Base-by-base conservation (phyloP, 2,888 invertebrate species). In the Tanypteryx hageni region DNA sequence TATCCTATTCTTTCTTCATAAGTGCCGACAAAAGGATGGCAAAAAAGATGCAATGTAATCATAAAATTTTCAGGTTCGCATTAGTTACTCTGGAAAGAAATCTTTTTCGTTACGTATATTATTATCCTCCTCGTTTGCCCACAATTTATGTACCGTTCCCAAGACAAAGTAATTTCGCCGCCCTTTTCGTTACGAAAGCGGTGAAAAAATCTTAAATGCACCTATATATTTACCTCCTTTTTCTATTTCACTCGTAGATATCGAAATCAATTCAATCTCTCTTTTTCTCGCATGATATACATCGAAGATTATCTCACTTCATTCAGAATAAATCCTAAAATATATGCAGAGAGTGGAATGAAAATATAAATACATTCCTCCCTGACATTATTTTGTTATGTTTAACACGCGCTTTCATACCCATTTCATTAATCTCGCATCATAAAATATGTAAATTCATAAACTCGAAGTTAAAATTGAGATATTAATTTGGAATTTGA, bases 1-100 rank as follows among this genome's bases (percentile, higher is more conserved):
- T 5, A 44, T 44, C 44, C 44, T 44, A 44, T 44, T 5, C 44
- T 5, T 44, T 44, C 44, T 22, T 76, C 76, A 64, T n/a, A n/a
- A 64, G 68, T 7, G 76, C 76, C 76, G 76, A 76, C 76, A 76
- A 76, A 76, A 76, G 22, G 27, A 76, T 10, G 76, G 76, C 76
- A 76, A 76, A 27, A 27, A 76, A 76, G 76, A 27, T 76, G 76
- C 27, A 76, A 76, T 76, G 76, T 76, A 76, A 76, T 27, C 76
- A 76, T 76, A 22, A 76, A 27, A 27, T 76, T 27, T 76, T 13
- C 27, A 76, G 27, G 22, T 76, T 76, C 22, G 14, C 76, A 27
- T 76, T 76, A 13, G 76, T 27, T 13, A 27, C 27, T 27, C 22
- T 27, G 13, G 76, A 76, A 76, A 76, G 76, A 27, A 10, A 76